These are phyloP conservation scores for Etheostoma perlongum DNA, from an alignment of 2,797 vertebrate species.

Conservation along the genomic window DNA sequence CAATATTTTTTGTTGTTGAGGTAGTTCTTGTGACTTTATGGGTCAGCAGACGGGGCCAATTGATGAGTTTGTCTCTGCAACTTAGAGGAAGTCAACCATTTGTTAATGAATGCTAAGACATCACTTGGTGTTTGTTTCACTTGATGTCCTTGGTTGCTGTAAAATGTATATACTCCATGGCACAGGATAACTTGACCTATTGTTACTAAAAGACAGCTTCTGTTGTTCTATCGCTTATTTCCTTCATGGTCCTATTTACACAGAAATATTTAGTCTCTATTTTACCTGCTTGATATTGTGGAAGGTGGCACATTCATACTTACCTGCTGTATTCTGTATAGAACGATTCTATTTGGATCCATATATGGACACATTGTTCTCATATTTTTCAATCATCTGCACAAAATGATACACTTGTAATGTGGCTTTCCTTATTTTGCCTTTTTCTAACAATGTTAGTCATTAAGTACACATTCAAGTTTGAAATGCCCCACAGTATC, in stretches of 20 bases:
- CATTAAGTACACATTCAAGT: slow-evolving; percentile 1
- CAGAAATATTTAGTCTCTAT: neutral
- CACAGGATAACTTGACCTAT: no score
- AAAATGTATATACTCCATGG: neutral
- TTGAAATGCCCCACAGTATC: neutral
- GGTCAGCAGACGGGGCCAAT: neutral
- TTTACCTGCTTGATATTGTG: slow-evolving; percentile 9
- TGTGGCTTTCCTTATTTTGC: neutral
- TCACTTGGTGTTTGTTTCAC: neutral
- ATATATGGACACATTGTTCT: no score
- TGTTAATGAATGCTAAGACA: neutral
- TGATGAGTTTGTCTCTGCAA: neutral
- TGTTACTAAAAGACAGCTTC: neutral
- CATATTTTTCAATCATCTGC: no score
- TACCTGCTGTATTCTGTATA: no score
- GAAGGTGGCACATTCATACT: slow-evolving; percentile 19
- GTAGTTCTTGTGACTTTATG: neutral
- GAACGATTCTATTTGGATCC: no score
- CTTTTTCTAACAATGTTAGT: slow-evolving; percentile 12
- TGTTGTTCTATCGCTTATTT: neutral
- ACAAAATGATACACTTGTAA: slow-evolving; percentile 12
- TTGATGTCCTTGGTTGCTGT: neutral
- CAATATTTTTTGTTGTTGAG: neutral
- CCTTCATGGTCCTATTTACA: slow-evolving; percentile 8
- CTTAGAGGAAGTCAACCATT: neutral